These are phyloP conservation scores for Plebejus anna DNA, from an alignment of 2,888 invertebrate species.

Conservation along the genomic window DNA sequence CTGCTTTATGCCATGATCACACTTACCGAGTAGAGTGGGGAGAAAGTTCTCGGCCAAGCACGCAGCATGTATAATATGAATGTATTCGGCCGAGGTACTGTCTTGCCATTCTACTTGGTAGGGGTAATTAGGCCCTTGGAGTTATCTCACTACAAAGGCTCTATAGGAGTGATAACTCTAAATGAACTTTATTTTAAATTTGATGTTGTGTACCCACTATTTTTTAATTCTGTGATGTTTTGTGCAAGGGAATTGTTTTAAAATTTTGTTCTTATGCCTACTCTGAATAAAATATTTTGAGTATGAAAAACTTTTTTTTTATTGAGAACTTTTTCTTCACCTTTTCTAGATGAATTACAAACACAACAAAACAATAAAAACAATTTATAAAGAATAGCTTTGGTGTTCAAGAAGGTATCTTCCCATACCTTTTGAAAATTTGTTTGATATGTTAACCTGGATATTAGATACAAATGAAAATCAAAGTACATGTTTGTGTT, in stretches of 20 bases:
- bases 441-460: background rate
- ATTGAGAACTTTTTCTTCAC: background rate
- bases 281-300: conserved; percentile 71
- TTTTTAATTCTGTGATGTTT: conserved; percentile 67
- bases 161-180: background rate
- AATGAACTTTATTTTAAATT: background rate
- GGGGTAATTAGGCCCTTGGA: too few species aligned
- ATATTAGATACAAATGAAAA: background rate
- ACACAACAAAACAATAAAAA: background rate
- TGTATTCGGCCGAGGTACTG: too few species aligned
- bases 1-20: too few species aligned
- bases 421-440: too few species aligned
- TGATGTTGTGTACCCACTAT: conserved; percentile 34
- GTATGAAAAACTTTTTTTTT: conserved; percentile 41
- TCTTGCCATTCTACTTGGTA: too few species aligned
- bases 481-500: background rate
- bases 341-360: background rate
- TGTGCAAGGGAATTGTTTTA: conserved; percentile 68
- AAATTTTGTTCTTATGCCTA: conserved; percentile 53
- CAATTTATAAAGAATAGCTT: background rate
- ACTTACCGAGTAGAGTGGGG: too few species aligned
- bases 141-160: background rate
- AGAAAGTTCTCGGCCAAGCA: too few species aligned
- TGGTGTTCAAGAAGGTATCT: background rate
- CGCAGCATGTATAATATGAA: too few species aligned